Evolutionary conservation across 2,888 invertebrate genomes (phyloP), one percentile per base, ranked within the genome.

Genomic region (Chrysodeixis includens): DNA sequence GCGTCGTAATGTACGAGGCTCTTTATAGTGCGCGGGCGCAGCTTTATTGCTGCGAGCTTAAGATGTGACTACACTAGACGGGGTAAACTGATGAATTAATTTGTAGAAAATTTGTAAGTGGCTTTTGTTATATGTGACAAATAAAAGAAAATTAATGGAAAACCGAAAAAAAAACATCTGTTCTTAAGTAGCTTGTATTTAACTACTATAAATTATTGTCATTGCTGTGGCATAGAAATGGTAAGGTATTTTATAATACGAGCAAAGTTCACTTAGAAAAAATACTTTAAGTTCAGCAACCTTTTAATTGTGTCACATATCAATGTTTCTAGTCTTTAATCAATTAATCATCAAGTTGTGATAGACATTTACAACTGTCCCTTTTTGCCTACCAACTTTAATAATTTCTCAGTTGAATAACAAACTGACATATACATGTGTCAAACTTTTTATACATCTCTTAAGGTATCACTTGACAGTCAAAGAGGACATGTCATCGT

Each of bases 1-100:
- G 79, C 69, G 81, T 88, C 89, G 83, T 88, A 88, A 87, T 76
- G 83, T 84, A 84, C 84, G 76, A 81, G 79, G 79, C 81, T 82
- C 78, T 86, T 86, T 86, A 86, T 84, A 82, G 81, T 73, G 78
- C 76, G 82, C 82, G 69, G 77, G 83, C 79, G 82, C 82, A 78
- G 75, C 78, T 88, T 89, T 89, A 88, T 88, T 88, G 84, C 84
- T 46, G 35, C 51, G 52, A 69, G 54, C 53, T 81, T 81, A 82
- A 72, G 81, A 40, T 62, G 70, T 30, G 44, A 9, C 20, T 66
- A 71, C 75, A 81, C 77, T 66, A 22, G 32, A 30, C n/a, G 0
- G 4, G n/a, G n/a, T n/a, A n/a, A n/a, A n/a, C n/a, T 40, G 3
- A 14, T 12, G 5, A 40, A 40, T 14, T 40, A 40, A n/a, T 40